Percentiles rank a stretch among this genome's conserved stretches.
Evolutionary conservation across 2,113 vertebrate genomes (phyloP).

Genomic region (Morphnarchus princeps): DNA sequence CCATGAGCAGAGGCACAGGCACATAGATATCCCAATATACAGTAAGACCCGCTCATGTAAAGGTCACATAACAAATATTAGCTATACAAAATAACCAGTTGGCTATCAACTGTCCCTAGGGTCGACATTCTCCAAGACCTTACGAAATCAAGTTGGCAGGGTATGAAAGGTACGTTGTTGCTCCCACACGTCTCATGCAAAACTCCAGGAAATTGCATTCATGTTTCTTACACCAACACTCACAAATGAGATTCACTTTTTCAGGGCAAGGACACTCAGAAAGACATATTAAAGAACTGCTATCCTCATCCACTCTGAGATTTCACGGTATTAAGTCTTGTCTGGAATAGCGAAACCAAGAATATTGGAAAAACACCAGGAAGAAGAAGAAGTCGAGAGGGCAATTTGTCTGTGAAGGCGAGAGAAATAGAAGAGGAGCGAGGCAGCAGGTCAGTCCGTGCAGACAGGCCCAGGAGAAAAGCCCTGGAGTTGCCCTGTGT

Average conservation of each 20-base stretch:
- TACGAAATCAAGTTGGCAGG: conserved; percentile 47
- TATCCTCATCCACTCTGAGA: neutral
- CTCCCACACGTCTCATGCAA: conserved; percentile 31
- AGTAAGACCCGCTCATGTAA: neutral
- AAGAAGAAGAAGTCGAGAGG: neutral
- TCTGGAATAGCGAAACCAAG: neutral
- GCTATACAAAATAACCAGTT: neutral
- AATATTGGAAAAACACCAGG: neutral
- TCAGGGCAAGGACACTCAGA: neutral
- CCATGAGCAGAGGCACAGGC: neutral
- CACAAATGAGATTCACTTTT: neutral
- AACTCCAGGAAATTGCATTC: conserved; percentile 58
- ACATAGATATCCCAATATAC: neutral
- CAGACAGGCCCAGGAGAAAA: neutral
- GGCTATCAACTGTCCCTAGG: neutral
- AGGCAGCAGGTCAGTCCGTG: neutral
- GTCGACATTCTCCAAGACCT: conserved; percentile 1
- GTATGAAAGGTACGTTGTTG: conserved; percentile 5
- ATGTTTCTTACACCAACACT: conserved; percentile 24
- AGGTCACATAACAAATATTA: neutral
- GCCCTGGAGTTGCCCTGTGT: neutral
- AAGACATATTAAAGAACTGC: conserved; percentile 8
- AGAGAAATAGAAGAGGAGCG: neutral
- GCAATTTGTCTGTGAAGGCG: neutral
- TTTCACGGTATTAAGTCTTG: neutral